These are phyloP conservation scores for Ditula angustiorana DNA, from an alignment of 2,888 invertebrate species.

Conservation along the genomic window DNA sequence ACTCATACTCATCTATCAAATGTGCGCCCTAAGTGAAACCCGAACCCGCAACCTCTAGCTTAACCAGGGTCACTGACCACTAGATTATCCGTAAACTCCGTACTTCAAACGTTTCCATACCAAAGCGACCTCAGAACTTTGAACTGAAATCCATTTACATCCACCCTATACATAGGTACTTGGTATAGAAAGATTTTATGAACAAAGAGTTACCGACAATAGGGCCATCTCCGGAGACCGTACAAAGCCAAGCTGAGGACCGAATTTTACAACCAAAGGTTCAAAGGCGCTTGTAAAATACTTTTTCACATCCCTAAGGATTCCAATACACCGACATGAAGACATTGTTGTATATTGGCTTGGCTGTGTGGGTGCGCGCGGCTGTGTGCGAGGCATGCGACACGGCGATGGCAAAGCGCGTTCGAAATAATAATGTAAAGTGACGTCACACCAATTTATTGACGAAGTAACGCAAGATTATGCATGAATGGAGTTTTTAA, in stretches of 20 bases:
- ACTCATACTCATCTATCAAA: too few relatives aligned
- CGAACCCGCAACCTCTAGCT: too few relatives aligned
- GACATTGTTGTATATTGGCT: conserved; percentile 49
- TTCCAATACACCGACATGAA: conserved; percentile 64
- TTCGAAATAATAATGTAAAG: conserved; percentile 38
- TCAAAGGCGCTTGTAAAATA: conserved; percentile 70
- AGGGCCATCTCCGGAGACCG: conserved; percentile 30
- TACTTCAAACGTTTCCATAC: background rate
- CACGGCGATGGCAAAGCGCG: conserved; percentile 38
- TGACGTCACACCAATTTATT: conserved; percentile 53
- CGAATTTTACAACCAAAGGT: conserved; percentile 72
- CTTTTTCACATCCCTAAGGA: conserved; percentile 79
- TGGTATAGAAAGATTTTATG: conserved; percentile 28
- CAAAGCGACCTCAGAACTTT: conserved; percentile 8
- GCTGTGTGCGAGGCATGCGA: conserved; percentile 65
- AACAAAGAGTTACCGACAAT: conserved; percentile 30
- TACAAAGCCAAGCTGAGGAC: conserved; percentile 58
- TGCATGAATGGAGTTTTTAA: conserved; percentile 1
- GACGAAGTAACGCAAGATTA: conserved; percentile 30
- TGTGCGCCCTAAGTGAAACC: too few relatives aligned
- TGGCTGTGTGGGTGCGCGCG: conserved; percentile 60
- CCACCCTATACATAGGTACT: conserved; percentile 4
- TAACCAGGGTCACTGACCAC: too few relatives aligned
- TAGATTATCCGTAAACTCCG: too few relatives aligned
- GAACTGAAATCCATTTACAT: conserved; percentile 5